Evolutionary conservation across 2,888 invertebrate species (phyloP).

Genomic region (Deilephila porcellus): DNA sequence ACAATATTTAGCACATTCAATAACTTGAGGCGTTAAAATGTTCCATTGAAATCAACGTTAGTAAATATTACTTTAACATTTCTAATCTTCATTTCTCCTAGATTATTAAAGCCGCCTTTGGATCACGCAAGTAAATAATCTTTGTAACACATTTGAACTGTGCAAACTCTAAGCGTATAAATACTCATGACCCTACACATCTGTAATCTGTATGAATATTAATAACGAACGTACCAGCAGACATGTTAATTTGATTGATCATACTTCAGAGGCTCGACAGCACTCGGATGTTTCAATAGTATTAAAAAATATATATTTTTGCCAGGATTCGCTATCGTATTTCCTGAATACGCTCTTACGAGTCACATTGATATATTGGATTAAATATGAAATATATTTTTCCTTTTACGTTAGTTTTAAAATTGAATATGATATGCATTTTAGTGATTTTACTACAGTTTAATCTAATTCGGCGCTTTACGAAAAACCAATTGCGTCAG

Average conservation of each 20-base stretch:
- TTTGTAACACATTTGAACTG: not conserved
- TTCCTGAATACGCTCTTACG: not conserved
- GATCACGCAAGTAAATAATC: no score
- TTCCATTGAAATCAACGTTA: no score
- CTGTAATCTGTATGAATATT: not conserved
- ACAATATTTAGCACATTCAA: no score
- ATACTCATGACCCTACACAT: not conserved
- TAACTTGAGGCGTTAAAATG: no score
- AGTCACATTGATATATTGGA: not conserved
- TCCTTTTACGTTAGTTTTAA: not conserved
- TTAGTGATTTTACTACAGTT: no score
- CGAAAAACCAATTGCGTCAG: no score
- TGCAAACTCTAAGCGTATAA: not conserved
- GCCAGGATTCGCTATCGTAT: conserved; percentile 8
- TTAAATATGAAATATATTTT: not conserved
- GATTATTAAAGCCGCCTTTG: no score
- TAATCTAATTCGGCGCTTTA: no score
- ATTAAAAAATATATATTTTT: conserved; percentile 14
- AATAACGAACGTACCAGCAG: not conserved
- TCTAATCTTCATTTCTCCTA: no score
- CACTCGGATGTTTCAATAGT: conserved; percentile 1
- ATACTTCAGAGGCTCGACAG: conserved; percentile 2
- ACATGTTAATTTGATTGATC: conserved; percentile 15
- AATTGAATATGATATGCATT: no score
- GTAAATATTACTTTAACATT: no score